A percentile compares a stretch with the other conserved stretches of the same genome.
phyloP scores from a whole-genome alignment of 2,797 vertebrate genomes.

The Dicrostonyx torquatus region DNA sequence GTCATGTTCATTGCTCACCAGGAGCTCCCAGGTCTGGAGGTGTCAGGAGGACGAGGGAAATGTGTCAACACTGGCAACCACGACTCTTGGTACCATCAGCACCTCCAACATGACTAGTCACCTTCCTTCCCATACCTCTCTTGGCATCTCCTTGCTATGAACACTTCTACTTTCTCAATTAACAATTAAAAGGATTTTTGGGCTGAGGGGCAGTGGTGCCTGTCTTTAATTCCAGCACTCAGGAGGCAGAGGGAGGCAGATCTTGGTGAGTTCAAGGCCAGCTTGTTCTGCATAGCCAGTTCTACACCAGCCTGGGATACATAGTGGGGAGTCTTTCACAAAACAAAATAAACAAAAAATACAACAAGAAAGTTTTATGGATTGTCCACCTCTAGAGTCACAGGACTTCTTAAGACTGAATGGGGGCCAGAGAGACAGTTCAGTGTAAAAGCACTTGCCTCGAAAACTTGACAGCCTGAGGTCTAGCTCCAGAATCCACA shows the following conservation, averaged over 20 bases:
- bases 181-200: not conserved
- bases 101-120: not conserved
- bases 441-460: not conserved
- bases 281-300: not conserved
- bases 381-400: not conserved
- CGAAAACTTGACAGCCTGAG: not conserved
- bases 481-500: not conserved
- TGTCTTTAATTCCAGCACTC: not conserved
- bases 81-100: not conserved
- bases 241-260: not conserved
- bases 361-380: not conserved
- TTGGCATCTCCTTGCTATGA: not conserved
- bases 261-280: not conserved
- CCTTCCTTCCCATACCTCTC: not conserved
- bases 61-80: not conserved
- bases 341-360: not conserved
- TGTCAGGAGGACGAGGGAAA: not conserved
- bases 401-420: not conserved
- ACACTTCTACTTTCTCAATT: not conserved
- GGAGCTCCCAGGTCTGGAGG: slow-evolving; percentile 81
- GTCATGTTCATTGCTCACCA: slow-evolving; percentile 71
- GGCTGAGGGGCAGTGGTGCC: not conserved
- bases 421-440: not conserved
- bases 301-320: not conserved
- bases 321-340: not conserved